Evolutionary conservation across 2,888 invertebrate species (phyloP).

Genomic region (Cantharis rufa): DNA sequence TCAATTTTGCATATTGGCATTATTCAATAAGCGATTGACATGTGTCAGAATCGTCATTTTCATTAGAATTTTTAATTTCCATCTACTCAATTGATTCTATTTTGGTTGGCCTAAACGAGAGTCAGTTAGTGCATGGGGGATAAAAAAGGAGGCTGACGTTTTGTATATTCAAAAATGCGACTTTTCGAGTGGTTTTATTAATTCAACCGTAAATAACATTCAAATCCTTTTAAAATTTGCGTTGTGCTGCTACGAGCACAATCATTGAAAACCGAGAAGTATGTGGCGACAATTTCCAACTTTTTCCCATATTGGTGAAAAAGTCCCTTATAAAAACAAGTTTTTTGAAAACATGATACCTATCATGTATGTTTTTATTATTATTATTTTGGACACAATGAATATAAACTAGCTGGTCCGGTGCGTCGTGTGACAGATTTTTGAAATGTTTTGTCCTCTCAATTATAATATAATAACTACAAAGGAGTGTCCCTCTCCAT

Average conservation of each 20-base stretch:
- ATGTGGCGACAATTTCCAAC: not conserved
- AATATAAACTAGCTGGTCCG: constrained; percentile 41
- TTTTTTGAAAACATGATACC: constrained; percentile 15
- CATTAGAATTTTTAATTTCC: constrained; percentile 2
- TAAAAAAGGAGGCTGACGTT: not conserved
- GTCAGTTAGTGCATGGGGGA: not conserved
- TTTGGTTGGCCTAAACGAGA: not conserved
- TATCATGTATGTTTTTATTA: constrained; percentile 24
- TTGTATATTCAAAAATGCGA: constrained; percentile 11
- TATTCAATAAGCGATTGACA: constrained; percentile 32
- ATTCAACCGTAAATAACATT: constrained; percentile 34
- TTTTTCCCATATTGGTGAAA: not conserved
- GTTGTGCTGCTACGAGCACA: not conserved
- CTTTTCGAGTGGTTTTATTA: constrained; percentile 32
- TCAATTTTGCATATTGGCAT: constrained; percentile 15
- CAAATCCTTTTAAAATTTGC: constrained; percentile 8
- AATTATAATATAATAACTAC: constrained; percentile 49
- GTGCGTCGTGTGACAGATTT: constrained; percentile 46
- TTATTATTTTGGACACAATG: constrained; percentile 23
- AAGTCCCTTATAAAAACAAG: constrained; percentile 11
- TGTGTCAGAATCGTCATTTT: constrained; percentile 28
- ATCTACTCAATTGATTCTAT: not conserved
- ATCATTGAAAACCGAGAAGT: not conserved
- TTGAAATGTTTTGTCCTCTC: constrained; percentile 50
- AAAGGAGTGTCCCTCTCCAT: constrained; percentile 45